Evolutionary conservation across 1,140 invertebrate genomes (phyloP).

Genomic region (Drosophila sechellia): DNA sequence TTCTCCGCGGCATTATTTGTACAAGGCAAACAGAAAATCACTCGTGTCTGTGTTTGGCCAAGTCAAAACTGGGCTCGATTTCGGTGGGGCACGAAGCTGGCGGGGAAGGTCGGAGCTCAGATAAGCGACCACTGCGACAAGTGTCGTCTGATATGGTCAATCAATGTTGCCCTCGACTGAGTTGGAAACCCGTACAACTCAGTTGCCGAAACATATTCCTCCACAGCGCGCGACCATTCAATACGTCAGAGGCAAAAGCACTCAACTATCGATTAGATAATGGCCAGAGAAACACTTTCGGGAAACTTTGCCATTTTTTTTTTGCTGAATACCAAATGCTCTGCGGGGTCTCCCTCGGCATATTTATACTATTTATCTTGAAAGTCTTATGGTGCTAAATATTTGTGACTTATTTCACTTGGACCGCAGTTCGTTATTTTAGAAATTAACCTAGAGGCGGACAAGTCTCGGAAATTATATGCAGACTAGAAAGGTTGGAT

Average conservation of each 20-base stretch:
- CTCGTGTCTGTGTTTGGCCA: slow-evolving; percentile 44
- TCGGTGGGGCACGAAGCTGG: neutral
- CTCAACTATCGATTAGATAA: slow-evolving; percentile 68
- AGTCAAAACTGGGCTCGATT: slow-evolving; percentile 24
- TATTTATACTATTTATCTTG: slow-evolving; percentile 5
- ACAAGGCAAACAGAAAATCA: slow-evolving; percentile 45
- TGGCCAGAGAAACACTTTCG: neutral
- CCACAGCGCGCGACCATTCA: slow-evolving; percentile 13
- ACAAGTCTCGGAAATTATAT: neutral
- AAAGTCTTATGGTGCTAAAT: slow-evolving; percentile 12
- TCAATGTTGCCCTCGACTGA: slow-evolving; percentile 20
- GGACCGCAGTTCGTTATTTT: slow-evolving; percentile 26
- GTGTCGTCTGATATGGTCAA: slow-evolving; percentile 68
- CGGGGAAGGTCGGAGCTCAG: slow-evolving; percentile 41
- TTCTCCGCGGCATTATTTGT: slow-evolving; percentile 44
- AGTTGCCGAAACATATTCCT: slow-evolving; percentile 18
- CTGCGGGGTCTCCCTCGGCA: neutral
- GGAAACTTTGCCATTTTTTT: slow-evolving; percentile 10
- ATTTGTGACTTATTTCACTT: slow-evolving; percentile 15
- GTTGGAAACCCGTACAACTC: neutral
- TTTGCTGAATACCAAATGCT: neutral
- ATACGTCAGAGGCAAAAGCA: slow-evolving; percentile 48
- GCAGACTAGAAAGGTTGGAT: slow-evolving; percentile 6
- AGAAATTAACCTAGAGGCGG: slow-evolving; percentile 12
- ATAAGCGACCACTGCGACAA: slow-evolving; percentile 71